Conservation (phyloP, 2,113 vertebrate genomes). For the Amia ocellicauda region DNA sequence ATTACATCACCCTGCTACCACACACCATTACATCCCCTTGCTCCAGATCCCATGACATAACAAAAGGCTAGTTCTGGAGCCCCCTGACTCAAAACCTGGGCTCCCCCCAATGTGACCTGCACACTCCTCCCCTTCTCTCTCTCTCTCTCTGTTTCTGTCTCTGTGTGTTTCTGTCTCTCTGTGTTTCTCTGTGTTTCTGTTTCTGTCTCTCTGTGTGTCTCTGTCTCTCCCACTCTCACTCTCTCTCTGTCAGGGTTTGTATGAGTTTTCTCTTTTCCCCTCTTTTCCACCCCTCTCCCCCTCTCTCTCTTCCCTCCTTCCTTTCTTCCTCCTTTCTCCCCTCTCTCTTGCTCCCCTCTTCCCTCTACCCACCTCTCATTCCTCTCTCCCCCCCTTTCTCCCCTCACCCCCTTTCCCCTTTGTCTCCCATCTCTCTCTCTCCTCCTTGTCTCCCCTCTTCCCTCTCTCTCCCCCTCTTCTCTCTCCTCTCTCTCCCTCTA, state of each 20-base stretch:
- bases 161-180: neutral
- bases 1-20: neutral
- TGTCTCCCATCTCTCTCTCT: neutral
- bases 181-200: too few species aligned
- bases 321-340: constrained; percentile 33
- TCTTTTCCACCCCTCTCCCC: neutral
- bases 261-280: neutral
- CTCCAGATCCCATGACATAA: neutral
- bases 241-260: too few species aligned
- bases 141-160: neutral
- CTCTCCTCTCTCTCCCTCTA: constrained; percentile 35
- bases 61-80: too few species aligned
- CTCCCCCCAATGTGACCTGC: neutral
- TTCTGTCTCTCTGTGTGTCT: neutral
- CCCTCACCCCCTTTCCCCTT: neutral
- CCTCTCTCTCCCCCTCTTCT: constrained; percentile 1
- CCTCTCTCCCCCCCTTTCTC: neutral
- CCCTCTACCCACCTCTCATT: neutral
- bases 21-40: neutral
- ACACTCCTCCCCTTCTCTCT: neutral
- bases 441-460: neutral
- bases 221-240: neutral
- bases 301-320: neutral
- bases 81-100: too few species aligned
- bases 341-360: constrained; percentile 5